Evolutionary conservation across 2,113 vertebrate species (phyloP), one percentile per base, ranked within the genome.

Genomic region (Pipra filicauda): DNA sequence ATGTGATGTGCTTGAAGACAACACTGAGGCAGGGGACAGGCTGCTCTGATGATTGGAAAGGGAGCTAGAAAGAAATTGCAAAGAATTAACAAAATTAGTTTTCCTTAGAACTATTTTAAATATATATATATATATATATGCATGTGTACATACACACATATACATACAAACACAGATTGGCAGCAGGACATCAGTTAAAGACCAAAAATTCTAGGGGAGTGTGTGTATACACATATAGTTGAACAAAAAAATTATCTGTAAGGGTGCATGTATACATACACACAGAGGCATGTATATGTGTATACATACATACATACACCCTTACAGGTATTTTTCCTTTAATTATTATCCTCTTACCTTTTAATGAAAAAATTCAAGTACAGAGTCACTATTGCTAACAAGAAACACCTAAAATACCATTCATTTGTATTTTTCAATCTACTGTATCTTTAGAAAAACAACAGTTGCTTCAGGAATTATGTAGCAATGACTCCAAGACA

Each of bases 11-110:
- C 96, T 97, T 88, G 99, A 97, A 77, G 98, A 97, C 72, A 99
- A 97, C 30, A 98, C 98, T 76, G 98, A 99, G 35, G 97, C 97
- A 88, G 99, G 98, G 76, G 99, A 98, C 80, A 99, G 98, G 96
- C 97, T 98, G 97, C 95, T 99, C 97, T 99, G 99, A 95, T 99
- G 99, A 96, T 51, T 97, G 54, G 97, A 95, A 95, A 97, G 95
- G 48, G 96, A 97, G 93, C 97, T 98, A 86, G 77, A 46, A 95
- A 91, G 48, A 97, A 96, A 91, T 79, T 12, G 20, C 11, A 22
- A 75, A 69, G 27, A 69, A 76, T 80, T 37, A 79, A n/a, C 17
- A 66, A 11, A 55, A 31, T 28, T 23, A 23, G 8, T 41, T 80
- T 85, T 84, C 37, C 26, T 26, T 73, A 73, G 6, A 87, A 87